Evolutionary conservation across 2,113 vertebrate species (phyloP).

Genomic region (Sceloporus tristichus): DNA sequence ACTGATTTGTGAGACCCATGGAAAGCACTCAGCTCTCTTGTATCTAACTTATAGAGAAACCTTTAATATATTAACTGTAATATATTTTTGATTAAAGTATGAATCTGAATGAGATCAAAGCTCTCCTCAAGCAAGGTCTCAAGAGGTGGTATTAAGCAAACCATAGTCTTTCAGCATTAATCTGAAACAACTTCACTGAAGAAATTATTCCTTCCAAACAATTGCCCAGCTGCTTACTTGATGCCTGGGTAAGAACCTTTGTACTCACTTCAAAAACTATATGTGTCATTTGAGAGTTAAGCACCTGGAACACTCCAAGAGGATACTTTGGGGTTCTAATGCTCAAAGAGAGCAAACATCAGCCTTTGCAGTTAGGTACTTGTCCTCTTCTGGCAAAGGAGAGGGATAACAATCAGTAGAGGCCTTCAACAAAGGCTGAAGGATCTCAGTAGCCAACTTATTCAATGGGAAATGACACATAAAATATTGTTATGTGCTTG

Average conservation of each 20-base stretch:
- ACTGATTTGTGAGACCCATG: neutral
- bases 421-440: neutral
- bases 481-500: no score
- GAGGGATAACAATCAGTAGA: neutral
- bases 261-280: no score
- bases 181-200: no score
- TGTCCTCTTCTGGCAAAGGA: neutral
- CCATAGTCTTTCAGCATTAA: neutral
- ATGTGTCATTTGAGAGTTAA: no score
- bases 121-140: neutral
- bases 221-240: no score
- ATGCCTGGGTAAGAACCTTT: no score
- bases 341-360: neutral
- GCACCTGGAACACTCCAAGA: neutral
- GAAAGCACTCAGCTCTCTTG: neutral
- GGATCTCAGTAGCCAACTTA: neutral
- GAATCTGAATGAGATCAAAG: neutral
- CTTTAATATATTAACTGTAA: neutral
- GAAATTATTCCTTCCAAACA: no score
- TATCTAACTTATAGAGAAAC: neutral
- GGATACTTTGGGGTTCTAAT: neutral
- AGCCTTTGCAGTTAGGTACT: neutral
- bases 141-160: neutral
- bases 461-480: no score
- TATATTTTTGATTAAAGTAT: neutral